Base-by-base conservation (phyloP, 2,113 vertebrate genomes). In the Cariama cristata region DNA sequence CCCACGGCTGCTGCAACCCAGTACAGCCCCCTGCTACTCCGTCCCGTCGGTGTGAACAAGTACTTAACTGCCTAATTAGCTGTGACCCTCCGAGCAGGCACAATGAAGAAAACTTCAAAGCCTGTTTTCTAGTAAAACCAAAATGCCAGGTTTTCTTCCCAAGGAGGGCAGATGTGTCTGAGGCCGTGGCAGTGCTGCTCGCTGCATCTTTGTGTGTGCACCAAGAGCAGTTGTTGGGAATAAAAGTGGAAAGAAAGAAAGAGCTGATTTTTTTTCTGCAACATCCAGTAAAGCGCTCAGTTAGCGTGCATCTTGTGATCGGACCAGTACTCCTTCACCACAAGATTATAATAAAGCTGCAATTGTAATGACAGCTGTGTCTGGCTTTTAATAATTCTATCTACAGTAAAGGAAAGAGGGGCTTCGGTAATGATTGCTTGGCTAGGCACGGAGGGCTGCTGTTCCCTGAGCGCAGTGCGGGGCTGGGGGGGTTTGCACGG, bases 361-460 rank as follows among this genome's bases (percentile, higher is more conserved):
- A 40, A 4, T 8, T 52, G 73, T 6, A 60, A 47, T 4, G 24
- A 35, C 18, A 44, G 60, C 66, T 14, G 52, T 26, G 42, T 63
- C 76, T 87, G 86, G 23, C 19, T 56, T 63, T 75, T 30, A 3
- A 3, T 90, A 22, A 20, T 40, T 28, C 56, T 50, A 2, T 2
- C 35, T 7, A 1, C 1, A 12, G 38, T 5, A 24, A 35, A 64
- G 58, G 26, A 14, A 47, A 33, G 45, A 45, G 42, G 7, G 17
- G 49, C n/a, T 73, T 14, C 28, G 5, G 1, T 2, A 10, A 21
- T 8, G 15, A 0, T 3, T n/a, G 49, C 63, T n/a, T 6, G 9
- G 0, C 8, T 2, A n/a, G n/a, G 49, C 59, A 14, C 0, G 10
- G 23, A 6, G 64, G 17, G 45, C 45, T 76, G 50, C 45, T 20